These are phyloP conservation scores for Porites evermanni DNA, from an alignment of 92 coral and sea anemone species.

Conservation along the genomic window DNA sequence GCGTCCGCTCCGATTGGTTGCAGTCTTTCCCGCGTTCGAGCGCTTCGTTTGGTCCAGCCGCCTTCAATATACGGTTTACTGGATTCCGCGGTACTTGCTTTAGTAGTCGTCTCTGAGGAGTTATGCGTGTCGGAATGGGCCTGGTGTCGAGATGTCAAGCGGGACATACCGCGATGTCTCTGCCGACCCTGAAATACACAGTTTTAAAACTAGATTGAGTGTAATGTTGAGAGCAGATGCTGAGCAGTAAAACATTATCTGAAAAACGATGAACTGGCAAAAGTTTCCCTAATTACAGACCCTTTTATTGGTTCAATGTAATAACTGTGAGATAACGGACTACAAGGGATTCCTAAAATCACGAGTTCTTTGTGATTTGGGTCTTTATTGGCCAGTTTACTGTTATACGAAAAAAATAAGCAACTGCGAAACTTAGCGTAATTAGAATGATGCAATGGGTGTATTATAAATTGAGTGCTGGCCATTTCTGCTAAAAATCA, in stretches of 20 bases:
- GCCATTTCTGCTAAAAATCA: too few relatives aligned
- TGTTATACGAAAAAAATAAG: too few relatives aligned
- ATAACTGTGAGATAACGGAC: too few relatives aligned
- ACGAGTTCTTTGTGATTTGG: too few relatives aligned
- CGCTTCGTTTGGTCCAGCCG: slow-evolving; percentile 72
- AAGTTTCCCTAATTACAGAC: neutral
- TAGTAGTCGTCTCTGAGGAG: slow-evolving; percentile 12
- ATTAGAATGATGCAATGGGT: too few relatives aligned
- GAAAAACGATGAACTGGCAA: neutral
- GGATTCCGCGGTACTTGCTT: slow-evolving; percentile 49
- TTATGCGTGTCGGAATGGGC: slow-evolving; percentile 38
- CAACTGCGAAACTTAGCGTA: too few relatives aligned
- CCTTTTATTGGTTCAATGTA: too few relatives aligned
- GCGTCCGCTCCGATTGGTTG: slow-evolving; percentile 76
- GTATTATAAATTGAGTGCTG: too few relatives aligned
- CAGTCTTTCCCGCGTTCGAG: slow-evolving; percentile 44
- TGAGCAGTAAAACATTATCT: too few relatives aligned
- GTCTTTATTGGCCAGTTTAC: too few relatives aligned
- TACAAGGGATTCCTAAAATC: too few relatives aligned
- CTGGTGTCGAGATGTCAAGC: slow-evolving; percentile 81
- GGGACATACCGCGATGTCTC: slow-evolving; percentile 82
- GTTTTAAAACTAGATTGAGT: neutral
- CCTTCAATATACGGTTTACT: slow-evolving; percentile 32
- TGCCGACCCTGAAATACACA: slow-evolving; percentile 74
- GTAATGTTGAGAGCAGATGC: too few relatives aligned